These are phyloP conservation scores for Meteorus colon DNA, from an alignment of 2,888 invertebrate genomes.

Conservation along the genomic window DNA sequence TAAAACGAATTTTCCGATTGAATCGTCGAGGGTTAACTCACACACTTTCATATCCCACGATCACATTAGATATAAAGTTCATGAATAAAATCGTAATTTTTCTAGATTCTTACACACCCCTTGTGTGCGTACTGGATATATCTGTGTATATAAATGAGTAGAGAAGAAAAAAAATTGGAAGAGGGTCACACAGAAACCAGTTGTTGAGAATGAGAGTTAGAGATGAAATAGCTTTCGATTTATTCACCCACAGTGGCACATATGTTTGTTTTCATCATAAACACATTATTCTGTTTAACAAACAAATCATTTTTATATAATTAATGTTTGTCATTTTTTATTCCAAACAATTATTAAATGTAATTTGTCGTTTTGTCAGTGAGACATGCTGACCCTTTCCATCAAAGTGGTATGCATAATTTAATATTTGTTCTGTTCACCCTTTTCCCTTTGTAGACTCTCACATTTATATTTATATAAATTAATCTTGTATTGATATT, in stretches of 20 bases:
- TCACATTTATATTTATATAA: neutral
- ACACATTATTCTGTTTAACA: neutral
- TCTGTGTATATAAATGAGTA: neutral
- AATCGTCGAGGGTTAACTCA: conserved; percentile 51
- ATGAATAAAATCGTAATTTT: conserved; percentile 71
- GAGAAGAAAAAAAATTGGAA: neutral
- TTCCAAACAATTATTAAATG: neutral
- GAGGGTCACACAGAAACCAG: neutral
- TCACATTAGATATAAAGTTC: conserved; percentile 58
- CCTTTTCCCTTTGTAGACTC: neutral
- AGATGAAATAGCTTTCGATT: neutral
- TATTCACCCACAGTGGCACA: neutral
- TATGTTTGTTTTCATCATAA: conserved; percentile 6
- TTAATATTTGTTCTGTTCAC: neutral
- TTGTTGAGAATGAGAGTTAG: neutral
- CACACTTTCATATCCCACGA: neutral
- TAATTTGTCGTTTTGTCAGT: neutral
- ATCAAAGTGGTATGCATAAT: neutral
- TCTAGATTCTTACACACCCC: conserved; percentile 57
- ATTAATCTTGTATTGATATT: conserved; percentile 61
- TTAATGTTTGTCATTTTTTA: neutral
- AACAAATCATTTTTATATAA: neutral
- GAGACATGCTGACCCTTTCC: neutral
- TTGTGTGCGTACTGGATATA: neutral
- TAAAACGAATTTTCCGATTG: conserved; percentile 57